These are phyloP conservation scores for Morone chrysops DNA, from an alignment of 2,113 vertebrate genomes.

Conservation along the genomic window DNA sequence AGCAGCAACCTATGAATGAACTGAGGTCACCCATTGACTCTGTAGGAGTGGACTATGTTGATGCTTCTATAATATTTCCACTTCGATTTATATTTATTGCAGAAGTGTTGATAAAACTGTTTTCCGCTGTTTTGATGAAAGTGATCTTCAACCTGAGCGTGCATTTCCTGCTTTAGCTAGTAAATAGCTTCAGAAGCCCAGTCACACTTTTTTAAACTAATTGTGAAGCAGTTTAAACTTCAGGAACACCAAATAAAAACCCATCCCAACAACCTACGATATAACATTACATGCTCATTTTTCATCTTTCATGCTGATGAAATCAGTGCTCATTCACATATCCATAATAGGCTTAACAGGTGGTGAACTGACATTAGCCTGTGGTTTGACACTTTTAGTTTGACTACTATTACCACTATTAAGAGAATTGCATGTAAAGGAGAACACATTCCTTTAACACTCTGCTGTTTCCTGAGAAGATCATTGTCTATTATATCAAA, in stretches of 20 bases:
- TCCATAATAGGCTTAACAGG: neutral
- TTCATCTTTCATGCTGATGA: neutral
- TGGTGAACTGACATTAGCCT: neutral
- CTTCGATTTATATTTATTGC: neutral
- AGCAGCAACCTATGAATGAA: neutral
- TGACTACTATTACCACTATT: neutral
- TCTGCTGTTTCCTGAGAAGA: slow-evolving; percentile 21
- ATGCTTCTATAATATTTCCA: neutral
- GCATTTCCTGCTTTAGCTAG: neutral
- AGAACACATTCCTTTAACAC: slow-evolving; percentile 15
- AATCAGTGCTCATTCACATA: slow-evolving; percentile 4
- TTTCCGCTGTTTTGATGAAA: neutral
- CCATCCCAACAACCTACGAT: neutral
- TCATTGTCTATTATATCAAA: slow-evolving; percentile 31
- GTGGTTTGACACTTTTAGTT: neutral
- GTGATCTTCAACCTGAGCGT: neutral
- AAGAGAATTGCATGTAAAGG: neutral
- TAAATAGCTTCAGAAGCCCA: neutral
- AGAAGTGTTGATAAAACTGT: neutral
- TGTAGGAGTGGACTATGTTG: neutral
- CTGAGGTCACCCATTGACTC: neutral
- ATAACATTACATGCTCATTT: neutral
- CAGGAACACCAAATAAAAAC: neutral
- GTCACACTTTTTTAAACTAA: neutral
- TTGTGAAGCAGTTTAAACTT: neutral